These are phyloP conservation scores for Camelus bactrianus DNA, from an alignment of 2,113 vertebrate species.

Conservation along the genomic window DNA sequence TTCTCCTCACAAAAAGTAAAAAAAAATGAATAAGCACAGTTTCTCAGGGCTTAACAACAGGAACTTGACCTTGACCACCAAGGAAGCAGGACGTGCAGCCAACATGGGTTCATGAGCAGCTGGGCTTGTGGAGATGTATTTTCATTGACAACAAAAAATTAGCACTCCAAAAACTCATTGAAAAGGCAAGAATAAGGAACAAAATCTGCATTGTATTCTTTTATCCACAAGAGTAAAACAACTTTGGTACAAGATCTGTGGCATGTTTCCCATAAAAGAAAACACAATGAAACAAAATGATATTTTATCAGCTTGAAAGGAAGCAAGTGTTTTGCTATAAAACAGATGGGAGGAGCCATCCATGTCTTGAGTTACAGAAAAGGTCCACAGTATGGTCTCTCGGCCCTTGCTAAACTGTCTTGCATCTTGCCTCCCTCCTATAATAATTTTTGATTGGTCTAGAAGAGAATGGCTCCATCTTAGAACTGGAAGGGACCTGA, in stretches of 20 bases:
- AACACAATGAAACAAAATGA: slow-evolving; percentile 56
- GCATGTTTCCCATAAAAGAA: slow-evolving; percentile 51
- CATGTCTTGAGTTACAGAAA: not conserved
- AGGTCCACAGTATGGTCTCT: not conserved
- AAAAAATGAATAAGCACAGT: slow-evolving; percentile 14
- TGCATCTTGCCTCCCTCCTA: not conserved
- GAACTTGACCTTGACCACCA: not conserved
- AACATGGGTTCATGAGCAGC: not conserved
- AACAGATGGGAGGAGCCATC: not conserved
- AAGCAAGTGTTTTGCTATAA: not conserved
- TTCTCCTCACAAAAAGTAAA: slow-evolving; percentile 47
- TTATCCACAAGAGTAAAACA: slow-evolving; percentile 39
- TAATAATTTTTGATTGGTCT: slow-evolving; percentile 17
- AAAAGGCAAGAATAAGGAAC: slow-evolving; percentile 7
- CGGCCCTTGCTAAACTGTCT: not conserved
- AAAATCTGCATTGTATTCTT: slow-evolving; percentile 23
- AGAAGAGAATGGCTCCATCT: not conserved
- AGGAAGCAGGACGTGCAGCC: not conserved
- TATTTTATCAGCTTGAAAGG: slow-evolving; percentile 50
- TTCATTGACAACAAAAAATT: slow-evolving; percentile 54
- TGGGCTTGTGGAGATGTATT: slow-evolving; percentile 36
- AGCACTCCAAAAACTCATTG: slow-evolving; percentile 54
- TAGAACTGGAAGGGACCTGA: not conserved
- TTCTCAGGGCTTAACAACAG: slow-evolving; percentile 25
- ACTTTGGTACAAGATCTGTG: slow-evolving; percentile 36